Evolutionary conservation across 2,113 vertebrate genomes (phyloP), one percentile per base, ranked within the genome.

Genomic region (Macrotis lagotis): DNA sequence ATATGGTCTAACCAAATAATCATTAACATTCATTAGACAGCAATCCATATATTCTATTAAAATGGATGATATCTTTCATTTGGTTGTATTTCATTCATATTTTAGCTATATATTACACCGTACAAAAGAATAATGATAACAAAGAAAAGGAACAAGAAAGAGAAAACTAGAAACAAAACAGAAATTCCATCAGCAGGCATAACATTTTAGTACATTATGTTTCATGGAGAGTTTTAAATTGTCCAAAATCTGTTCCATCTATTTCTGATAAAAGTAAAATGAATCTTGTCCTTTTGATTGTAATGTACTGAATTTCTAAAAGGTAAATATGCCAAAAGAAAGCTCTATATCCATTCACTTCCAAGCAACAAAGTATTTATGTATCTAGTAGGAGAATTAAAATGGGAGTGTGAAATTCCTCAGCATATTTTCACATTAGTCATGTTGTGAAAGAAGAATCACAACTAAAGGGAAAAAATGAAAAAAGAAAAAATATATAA

Each of bases 371-470:
- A 0, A 91, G 12, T 88, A 51, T 91, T 96, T 95, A 51, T 47
- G 50, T 94, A 95, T 94, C 96, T 91, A 44, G 3, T 93, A 96
- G 92, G 96, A 48, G 48, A 96, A 91, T 11, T 94, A 59, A n/a
- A 94, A 25, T 1, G 95, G 51, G 94, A 90, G 37, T 14, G 24
- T 50, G 74, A 92, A 50, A 90, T 96, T 95, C 89, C 24, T 96
- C 92, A 94, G n/a, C n/a, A n/a, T n/a, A n/a, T n/a, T n/a, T n/a
- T n/a, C n/a, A n/a, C n/a, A n/a, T n/a, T n/a, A n/a, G n/a, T n/a
- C n/a, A n/a, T n/a, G n/a, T n/a, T n/a, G n/a, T n/a, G n/a, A n/a
- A n/a, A n/a, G n/a, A n/a, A n/a, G n/a, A n/a, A n/a, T n/a, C n/a
- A n/a, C n/a, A n/a, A n/a, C n/a, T n/a, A n/a, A n/a, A n/a, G n/a